Base-by-base conservation (phyloP, 2,797 vertebrate genomes). In the Microchirus variegatus region DNA sequence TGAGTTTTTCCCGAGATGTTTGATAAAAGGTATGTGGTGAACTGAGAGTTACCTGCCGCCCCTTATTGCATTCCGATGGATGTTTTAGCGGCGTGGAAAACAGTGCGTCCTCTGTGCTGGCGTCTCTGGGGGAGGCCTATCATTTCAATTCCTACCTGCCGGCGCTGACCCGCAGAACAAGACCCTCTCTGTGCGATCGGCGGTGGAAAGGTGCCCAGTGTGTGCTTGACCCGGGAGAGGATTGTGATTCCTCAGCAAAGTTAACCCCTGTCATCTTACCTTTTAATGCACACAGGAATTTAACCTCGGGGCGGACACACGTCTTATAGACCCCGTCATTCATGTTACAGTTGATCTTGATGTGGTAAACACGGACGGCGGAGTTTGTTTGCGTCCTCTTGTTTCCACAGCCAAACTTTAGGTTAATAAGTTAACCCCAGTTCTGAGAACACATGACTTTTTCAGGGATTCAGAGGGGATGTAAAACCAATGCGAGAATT, bases 11-110 rank as follows among this genome's bases (percentile, higher is more conserved):
- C n/a, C 73, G 75, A 88, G 70, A 88, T 90, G 78, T 86, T 82
- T 1, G 73, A 88, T 88, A 85, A 78, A 78, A 91, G 83, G 87
- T 84, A 88, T 90, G 82, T 38, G 51, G 75, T 67, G 74, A 84
- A 87, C 86, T 86, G 87, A 87, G 70, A 85, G 81, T 87, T 89
- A 87, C 88, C 86, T 89, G 87, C 80, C 67, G 74, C 73, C 71
- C 83, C 73, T 59, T 84, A 77, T 76, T 85, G 75, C 90, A 92
- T 93, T 93, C 91, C 91, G 87, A 64, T 51, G 77, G 77, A 81
- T 83, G 75, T 63, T 74, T 73, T 77, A 75, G 73, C 81, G 59
- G 53, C 31, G 78, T 56, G 72, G 75, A 82, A 22, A 86, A 92
- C 91, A 91, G 85, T 85, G 81, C 17, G 66, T 75, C 73, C 87